Percentiles rank a stretch among this genome's conserved stretches.
These are phyloP conservation scores for Polymixis flavicincta DNA, from an alignment of 2,888 invertebrate species.

Conservation along the genomic window DNA sequence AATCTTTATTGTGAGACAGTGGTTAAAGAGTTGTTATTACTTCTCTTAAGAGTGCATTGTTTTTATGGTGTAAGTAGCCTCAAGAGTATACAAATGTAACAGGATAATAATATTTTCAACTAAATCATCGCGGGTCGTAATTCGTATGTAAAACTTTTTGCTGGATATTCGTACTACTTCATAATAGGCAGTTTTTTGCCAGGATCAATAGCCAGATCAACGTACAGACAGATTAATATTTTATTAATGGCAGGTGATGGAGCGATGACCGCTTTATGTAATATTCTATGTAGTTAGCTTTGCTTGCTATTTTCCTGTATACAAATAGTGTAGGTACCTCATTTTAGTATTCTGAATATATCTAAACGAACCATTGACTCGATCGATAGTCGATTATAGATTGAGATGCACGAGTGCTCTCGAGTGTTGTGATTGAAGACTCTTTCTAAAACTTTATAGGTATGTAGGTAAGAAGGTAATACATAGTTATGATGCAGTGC, in stretches of 20 bases:
- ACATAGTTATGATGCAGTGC: too few relatives aligned
- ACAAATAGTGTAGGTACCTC: neutral
- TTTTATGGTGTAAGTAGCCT: neutral
- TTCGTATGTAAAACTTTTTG: conserved; percentile 34
- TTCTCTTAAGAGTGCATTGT: neutral
- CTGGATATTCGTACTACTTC: conserved; percentile 33
- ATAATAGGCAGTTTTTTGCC: conserved; percentile 51
- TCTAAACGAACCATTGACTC: neutral
- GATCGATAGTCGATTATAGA: neutral
- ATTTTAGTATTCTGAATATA: neutral
- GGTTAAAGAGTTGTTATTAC: too few relatives aligned
- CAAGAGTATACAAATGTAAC: neutral
- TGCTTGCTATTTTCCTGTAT: neutral
- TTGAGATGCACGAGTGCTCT: neutral
- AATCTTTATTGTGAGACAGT: too few relatives aligned
- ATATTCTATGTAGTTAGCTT: conserved; percentile 10
- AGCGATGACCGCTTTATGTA: conserved; percentile 64
- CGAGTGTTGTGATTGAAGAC: neutral
- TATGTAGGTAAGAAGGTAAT: too few relatives aligned
- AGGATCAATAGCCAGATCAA: conserved; percentile 57
- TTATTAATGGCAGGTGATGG: conserved; percentile 56
- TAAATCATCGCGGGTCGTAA: neutral
- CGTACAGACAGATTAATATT: conserved; percentile 49
- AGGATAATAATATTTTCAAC: neutral
- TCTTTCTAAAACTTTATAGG: neutral